Base-by-base conservation (phyloP, 2,113 vertebrate species). In the Cyanoramphus novaezelandiae region DNA sequence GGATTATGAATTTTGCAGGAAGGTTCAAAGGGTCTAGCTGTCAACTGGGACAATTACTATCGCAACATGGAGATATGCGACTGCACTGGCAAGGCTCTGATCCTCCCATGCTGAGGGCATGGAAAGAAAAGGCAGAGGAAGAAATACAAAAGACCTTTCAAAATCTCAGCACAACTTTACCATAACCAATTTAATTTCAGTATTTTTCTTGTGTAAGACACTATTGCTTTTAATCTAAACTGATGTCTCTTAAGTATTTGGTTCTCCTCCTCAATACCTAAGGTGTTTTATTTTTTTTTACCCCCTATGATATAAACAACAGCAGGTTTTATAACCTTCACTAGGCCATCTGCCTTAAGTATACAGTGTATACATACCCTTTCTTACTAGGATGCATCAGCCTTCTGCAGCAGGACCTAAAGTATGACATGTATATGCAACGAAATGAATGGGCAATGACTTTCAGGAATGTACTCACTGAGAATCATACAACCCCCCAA, bases 381-480 rank as follows among this genome's bases (percentile, higher is more conserved):
- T 90, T 94, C 86, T 78, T 53, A 43, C 49, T 46, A 90, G 46
- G 78, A 95, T 93, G 90, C 93, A 90, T 95, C 90, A 94, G 67
- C 27, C 41, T 74, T 28, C 80, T 84, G 60, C 82, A 92, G 46
- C 10, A 91, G 63, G 55, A 88, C 57, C 37, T 63, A 59, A 91
- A 92, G 75, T 86, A 78, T 46, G 82, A 91, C 57, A 87, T 71
- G 74, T 21, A 69, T 15, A 3, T 69, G 82, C 44, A 80, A 88
- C 1, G 1, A 93, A 96, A 90, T 75, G 69, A 86, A 68, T 39
- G 28, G 50, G 25, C 46, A 70, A 49, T 35, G 43, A 87, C 31
- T 95, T 88, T 49, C 70, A 88, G 59, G 53, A 93, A 67, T 44
- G 5, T 63, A 74, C 50, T 96, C 43, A 67, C 4, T 50, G 71